phyloP scores from a whole-genome alignment of 2,888 invertebrate genomes.

The Mythimna vitellina region DNA sequence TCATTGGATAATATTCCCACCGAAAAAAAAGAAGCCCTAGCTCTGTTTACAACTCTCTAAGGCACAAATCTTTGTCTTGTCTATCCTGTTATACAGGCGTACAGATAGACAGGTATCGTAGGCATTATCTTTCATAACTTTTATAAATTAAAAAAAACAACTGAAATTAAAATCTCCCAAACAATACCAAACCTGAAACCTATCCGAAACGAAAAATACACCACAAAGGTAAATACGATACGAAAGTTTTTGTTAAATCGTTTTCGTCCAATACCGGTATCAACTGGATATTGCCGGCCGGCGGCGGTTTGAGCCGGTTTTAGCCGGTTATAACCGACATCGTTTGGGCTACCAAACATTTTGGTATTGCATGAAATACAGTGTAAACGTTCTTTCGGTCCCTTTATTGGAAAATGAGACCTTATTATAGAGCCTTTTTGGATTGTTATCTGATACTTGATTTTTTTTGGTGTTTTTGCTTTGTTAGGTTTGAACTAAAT shows the following conservation, averaged over 20 bases:
- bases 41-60: too few species aligned
- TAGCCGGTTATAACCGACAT: constrained; percentile 52
- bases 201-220: constrained; percentile 31
- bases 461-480: constrained; percentile 19
- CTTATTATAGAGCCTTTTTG: constrained; percentile 39
- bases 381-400: constrained; percentile 38
- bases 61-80: too few species aligned
- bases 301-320: constrained; percentile 58
- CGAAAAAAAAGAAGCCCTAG: too few species aligned
- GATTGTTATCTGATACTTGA: constrained; percentile 19
- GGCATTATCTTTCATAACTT: neutral
- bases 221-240: constrained; percentile 40
- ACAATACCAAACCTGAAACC: constrained; percentile 3
- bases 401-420: constrained; percentile 45
- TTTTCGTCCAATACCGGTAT: constrained; percentile 63
- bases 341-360: constrained; percentile 49
- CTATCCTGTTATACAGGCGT: too few species aligned
- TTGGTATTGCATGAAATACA: constrained; percentile 48
- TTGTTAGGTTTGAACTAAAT: constrained; percentile 28
- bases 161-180: constrained; percentile 1
- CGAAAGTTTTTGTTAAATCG: constrained; percentile 57
- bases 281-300: constrained; percentile 63
- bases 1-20: too few species aligned
- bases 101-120: too few species aligned
- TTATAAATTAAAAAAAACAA: neutral